These are phyloP conservation scores for Hypocryptadius cinnamomeus DNA, from an alignment of 2,113 vertebrate genomes.

Conservation along the genomic window DNA sequence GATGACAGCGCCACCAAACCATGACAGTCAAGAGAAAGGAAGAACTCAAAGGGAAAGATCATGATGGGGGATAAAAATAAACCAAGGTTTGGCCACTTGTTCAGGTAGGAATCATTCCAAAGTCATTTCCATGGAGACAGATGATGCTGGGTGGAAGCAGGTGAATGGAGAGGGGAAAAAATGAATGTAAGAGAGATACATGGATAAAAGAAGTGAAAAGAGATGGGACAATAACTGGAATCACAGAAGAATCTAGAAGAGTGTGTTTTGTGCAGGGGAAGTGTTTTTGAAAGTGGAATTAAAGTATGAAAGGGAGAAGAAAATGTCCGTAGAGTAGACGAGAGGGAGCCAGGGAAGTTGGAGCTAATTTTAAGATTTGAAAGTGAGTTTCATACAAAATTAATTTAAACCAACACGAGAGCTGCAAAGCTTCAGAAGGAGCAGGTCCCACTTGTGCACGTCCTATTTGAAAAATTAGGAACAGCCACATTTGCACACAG, in stretches of 20 bases:
- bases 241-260: not conserved
- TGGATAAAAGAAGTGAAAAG: not conserved
- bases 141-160: not conserved
- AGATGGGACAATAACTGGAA: not conserved
- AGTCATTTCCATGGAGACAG: not conserved
- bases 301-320: not conserved
- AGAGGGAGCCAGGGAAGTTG: not conserved
- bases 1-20: not conserved
- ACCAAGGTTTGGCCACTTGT: not conserved
- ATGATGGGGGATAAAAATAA: not conserved
- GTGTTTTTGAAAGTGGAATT: not conserved
- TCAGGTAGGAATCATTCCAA: not conserved
- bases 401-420: not conserved
- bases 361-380: not conserved
- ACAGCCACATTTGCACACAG: not conserved
- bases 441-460: not conserved
- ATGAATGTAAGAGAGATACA: not conserved
- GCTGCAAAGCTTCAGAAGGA: not conserved
- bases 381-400: not conserved
- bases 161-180: not conserved
- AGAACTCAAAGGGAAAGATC: not conserved
- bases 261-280: not conserved
- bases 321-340: not conserved
- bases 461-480: not conserved
- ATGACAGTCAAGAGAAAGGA: not conserved